Percentiles rank a stretch among this genome's conserved stretches.
phyloP scores from a whole-genome alignment of 2,113 vertebrate species.

The Procavia capensis region DNA sequence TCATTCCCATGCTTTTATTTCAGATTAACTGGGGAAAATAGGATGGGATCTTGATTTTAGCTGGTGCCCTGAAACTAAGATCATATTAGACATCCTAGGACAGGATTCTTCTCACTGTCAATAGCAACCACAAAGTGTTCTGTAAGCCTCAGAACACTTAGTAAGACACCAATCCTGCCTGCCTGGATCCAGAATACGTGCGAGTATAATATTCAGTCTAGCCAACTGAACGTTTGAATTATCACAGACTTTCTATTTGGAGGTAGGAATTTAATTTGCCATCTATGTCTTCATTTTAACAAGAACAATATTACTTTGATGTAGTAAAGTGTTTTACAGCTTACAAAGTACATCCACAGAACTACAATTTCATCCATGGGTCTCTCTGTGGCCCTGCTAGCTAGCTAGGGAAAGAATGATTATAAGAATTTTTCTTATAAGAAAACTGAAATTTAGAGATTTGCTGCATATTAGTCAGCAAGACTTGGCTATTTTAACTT shows the following conservation, averaged over 20 bases:
- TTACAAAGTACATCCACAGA: constrained; percentile 25
- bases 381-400: constrained; percentile 35
- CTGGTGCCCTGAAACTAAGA: constrained; percentile 45
- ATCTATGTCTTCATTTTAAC: not conserved
- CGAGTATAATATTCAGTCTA: not conserved
- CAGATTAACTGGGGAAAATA: not conserved
- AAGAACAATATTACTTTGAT: constrained; percentile 37
- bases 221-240: constrained; percentile 33
- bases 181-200: not conserved
- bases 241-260: constrained; percentile 43
- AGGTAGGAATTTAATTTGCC: constrained; percentile 44
- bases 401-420: constrained; percentile 29
- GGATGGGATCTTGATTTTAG: constrained; percentile 24
- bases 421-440: constrained; percentile 66
- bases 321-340: constrained; percentile 15
- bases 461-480: not conserved
- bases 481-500: not conserved
- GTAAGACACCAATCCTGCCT: not conserved
- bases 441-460: constrained; percentile 49
- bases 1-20: not conserved
- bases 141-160: constrained; percentile 18
- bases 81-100: constrained; percentile 1
- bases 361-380: constrained; percentile 53
- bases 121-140: constrained; percentile 23
- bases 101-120: not conserved